Base-by-base conservation (phyloP, 2,113 vertebrate species). In the Anguilla japonica region DNA sequence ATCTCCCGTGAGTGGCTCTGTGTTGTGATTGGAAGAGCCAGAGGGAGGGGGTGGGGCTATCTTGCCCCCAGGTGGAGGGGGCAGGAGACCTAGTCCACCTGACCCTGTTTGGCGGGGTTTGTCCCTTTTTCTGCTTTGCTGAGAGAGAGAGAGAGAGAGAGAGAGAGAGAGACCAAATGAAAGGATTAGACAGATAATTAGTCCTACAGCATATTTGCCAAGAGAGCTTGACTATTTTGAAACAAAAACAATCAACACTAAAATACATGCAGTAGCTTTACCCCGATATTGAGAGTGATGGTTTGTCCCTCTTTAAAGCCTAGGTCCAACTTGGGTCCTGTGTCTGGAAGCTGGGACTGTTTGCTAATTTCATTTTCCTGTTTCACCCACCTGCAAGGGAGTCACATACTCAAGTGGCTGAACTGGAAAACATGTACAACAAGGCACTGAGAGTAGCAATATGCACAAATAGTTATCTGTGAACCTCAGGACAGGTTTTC, bases 11-110 rank as follows among this genome's bases (percentile, higher is more conserved):
- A 92, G 90, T 0, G 88, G 91, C 2, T 95, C 91, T 3, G 94
- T 96, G 83, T 94, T 94, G 89, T 94, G 92, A 93, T 95, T 95
- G 79, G 96, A 96, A 11, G 94, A 91, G 0, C 93, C 93, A 43
- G 92, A 91, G 0, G 91, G 88, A 75, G 96, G 93, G 46, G 97
- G 96, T 2, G 92, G 91, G 20, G 94, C 92, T 87, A 94, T 93
- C 94, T 97, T 98, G 86, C 97, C 97, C 91, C 97, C 97, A 0
- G 98, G 98, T 16, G 98, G 98, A 0, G 98, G 98, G 34, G 98
- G 98, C 86, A 98, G 96, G 87, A 98, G 95, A 81, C 96, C 97
- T 34, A 97, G 89, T 1, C 96, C 97, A 50, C 97, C 96, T 86
- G 96, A 46, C 81, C 96, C 94, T 82, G 95, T 85, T 2, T 92